Conservation (phyloP, 2,888 invertebrate genomes). For the Eristalis arbustorum region DNA sequence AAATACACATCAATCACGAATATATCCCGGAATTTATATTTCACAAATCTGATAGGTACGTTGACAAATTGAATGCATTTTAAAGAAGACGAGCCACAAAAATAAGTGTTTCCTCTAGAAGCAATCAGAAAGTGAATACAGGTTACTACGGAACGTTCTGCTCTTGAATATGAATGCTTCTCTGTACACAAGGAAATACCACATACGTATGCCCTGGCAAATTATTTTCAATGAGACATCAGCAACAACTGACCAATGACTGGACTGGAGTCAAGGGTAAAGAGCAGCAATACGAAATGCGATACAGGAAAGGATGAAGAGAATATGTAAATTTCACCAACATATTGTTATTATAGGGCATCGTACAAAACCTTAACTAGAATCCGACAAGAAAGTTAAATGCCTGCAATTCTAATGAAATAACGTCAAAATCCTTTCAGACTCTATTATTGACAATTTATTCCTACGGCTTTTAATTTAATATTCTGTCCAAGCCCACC, state of each 20-base stretch:
- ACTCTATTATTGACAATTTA: constrained; percentile 57
- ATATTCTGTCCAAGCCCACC: constrained; percentile 52
- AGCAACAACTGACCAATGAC: neutral
- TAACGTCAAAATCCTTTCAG: constrained; percentile 58
- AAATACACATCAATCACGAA: constrained; percentile 57
- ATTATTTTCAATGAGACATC: neutral
- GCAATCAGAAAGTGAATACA: constrained; percentile 26
- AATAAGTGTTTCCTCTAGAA: constrained; percentile 14
- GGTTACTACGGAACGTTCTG: neutral
- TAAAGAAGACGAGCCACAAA: constrained; percentile 16
- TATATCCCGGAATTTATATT: constrained; percentile 54
- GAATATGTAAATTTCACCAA: constrained; percentile 41
- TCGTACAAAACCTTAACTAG: constrained; percentile 19
- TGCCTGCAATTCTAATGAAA: constrained; percentile 59
- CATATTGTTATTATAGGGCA: constrained; percentile 31
- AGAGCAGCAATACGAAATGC: neutral
- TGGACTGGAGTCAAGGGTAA: neutral
- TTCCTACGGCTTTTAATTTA: constrained; percentile 53
- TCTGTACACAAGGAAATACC: neutral
- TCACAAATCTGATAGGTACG: constrained; percentile 46
- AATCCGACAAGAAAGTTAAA: constrained; percentile 37
- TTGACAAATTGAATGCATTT: constrained; percentile 67
- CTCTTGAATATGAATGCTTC: neutral
- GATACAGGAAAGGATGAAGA: constrained; percentile 17
- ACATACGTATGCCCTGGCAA: neutral